Evolutionary conservation across 2,113 vertebrate species (phyloP), one percentile per base, ranked within the genome.

Genomic region (Origma solitaria): DNA sequence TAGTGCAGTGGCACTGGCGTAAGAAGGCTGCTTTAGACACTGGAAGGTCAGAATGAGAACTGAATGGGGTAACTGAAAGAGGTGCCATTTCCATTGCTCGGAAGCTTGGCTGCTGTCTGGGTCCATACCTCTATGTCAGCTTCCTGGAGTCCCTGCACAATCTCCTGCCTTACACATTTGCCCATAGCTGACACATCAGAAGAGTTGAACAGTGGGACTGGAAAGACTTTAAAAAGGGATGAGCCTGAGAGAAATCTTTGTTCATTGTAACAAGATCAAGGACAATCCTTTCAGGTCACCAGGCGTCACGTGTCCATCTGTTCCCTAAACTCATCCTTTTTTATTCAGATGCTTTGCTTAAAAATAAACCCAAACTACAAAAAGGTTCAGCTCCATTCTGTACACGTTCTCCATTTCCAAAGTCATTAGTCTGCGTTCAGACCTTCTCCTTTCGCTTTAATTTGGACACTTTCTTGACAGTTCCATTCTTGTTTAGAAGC

Each of bases 401-500:
- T 97, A 97, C 97, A 95, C 4, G 15, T 92, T 95, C 85, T 93
- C 66, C 69, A n/a, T 95, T 96, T 96, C 81, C 96, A 96, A 90
- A 97, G 94, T 97, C 86, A 92, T 96, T 88, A 69, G 81, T 95
- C 79, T 40, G 61, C 56, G 3, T 96, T 96, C 98, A 99, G 21
- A 98, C 98, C 76, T 99, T 99, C 92, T 99, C 99, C 96, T 99
- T 99, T 51, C 99, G 98, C 97, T 99, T 99, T 95, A 99, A 98
- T 95, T 99, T 99, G 92, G 99, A 99, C 86, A 99, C 99, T 97
- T 99, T 99, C 97, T 99, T 99, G 95, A 98, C 98, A 82, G 98
- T 97, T 68, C 99, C 99, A 3, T 99, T 99, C 98, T 99, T 99
- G 98, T 99, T 99, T 82, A 99, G 98, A 95, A 99, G 98, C 97